Evolutionary conservation across 1,140 invertebrate species (phyloP).

Genomic region (Ctenoplectra terminalis): DNA sequence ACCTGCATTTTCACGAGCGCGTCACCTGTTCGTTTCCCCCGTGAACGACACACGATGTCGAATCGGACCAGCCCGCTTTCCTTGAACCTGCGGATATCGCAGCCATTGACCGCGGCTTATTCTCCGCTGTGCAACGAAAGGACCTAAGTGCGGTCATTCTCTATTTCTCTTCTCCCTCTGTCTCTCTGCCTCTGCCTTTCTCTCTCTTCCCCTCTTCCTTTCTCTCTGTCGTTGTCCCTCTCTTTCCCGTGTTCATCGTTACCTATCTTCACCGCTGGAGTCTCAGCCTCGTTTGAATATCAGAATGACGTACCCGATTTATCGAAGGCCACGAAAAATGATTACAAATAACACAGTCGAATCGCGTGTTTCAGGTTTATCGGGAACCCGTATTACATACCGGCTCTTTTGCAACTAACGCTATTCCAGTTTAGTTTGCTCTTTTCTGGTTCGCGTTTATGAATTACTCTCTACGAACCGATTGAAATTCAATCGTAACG

Average conservation of each 20-base stretch:
- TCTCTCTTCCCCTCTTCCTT: background rate
- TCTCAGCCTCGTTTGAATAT: constrained; percentile 48
- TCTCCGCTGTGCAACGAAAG: constrained; percentile 65
- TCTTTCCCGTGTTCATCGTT: constrained; percentile 26
- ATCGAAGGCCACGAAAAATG: constrained; percentile 44
- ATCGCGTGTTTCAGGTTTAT: constrained; percentile 18
- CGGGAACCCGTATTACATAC: background rate
- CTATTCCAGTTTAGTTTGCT: background rate
- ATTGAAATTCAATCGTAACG: too few species aligned
- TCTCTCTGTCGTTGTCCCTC: background rate
- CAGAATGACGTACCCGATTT: constrained; percentile 41
- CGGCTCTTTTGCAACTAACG: background rate
- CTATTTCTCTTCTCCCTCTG: constrained; percentile 48
- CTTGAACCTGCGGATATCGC: constrained; percentile 80
- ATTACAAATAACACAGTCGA: constrained; percentile 1
- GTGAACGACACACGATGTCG: constrained; percentile 70
- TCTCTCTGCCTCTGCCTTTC: constrained; percentile 7
- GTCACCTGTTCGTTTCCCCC: constrained; percentile 74
- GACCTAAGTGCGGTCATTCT: constrained; percentile 65
- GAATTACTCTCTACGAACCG: too few species aligned
- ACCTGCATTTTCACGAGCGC: constrained; percentile 73
- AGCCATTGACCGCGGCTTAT: constrained; percentile 79
- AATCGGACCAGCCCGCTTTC: constrained; percentile 81
- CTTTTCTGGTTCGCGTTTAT: too few species aligned
- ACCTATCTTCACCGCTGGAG: constrained; percentile 42